phyloP scores from a whole-genome alignment of 2,888 invertebrate genomes.

The Caenorhabditis sp. region DNA sequence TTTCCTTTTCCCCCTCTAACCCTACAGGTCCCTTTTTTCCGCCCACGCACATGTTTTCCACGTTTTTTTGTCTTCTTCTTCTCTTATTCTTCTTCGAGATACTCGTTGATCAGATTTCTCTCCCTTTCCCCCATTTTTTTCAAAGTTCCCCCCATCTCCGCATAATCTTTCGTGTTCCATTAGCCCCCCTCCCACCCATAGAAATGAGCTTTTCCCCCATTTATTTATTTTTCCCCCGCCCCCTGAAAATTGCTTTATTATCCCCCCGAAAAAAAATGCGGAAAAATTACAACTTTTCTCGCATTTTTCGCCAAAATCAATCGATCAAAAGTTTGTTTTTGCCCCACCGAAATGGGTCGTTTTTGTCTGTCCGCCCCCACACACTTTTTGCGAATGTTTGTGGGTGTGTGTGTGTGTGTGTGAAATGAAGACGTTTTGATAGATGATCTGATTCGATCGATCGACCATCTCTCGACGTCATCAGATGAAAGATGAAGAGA shows the following conservation, averaged over 20 bases:
- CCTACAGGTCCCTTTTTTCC: not conserved
- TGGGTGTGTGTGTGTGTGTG: no score
- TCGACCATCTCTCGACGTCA: conserved; percentile 57
- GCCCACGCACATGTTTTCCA: not conserved
- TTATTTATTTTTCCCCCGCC: not conserved
- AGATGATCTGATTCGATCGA: conserved; percentile 36
- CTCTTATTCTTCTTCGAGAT: conserved; percentile 35
- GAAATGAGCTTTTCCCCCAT: conserved; percentile 24
- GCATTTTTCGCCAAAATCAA: not conserved
- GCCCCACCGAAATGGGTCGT: conserved; percentile 7
- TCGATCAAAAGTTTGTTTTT: conserved; percentile 31
- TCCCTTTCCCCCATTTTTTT: conserved; percentile 2
- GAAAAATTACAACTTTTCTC: no score
- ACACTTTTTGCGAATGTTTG: no score
- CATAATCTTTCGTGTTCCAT: conserved; percentile 34
- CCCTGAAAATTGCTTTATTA: conserved; percentile 8
- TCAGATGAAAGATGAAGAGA: conserved; percentile 46
- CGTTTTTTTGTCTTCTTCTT: not conserved
- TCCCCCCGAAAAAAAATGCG: no score
- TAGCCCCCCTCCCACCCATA: not conserved
- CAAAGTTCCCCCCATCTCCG: not conserved
- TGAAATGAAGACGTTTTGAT: conserved; percentile 28
- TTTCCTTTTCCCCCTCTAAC: not conserved
- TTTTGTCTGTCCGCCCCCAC: not conserved
- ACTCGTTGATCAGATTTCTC: conserved; percentile 16